phyloP scores from a whole-genome alignment of 2,113 vertebrate species.

The Phylloscopus trochiloides region DNA sequence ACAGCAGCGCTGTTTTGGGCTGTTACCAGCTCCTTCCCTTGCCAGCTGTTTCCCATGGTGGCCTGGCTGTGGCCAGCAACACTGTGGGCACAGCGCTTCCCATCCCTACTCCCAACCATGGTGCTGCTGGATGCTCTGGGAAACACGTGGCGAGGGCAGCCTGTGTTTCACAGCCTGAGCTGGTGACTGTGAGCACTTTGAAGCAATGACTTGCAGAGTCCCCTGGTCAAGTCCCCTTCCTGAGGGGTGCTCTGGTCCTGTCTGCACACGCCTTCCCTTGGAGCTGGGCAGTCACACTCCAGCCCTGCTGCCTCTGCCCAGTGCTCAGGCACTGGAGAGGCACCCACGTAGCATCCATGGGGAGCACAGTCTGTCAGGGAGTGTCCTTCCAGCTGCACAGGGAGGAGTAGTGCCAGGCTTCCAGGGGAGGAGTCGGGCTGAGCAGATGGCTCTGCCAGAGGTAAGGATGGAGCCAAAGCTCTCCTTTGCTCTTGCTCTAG shows the following conservation, averaged over 20 bases:
- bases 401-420: not conserved
- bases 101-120: rapidly evolving
- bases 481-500: not conserved
- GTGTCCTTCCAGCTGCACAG: not conserved
- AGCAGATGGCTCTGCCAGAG: not conserved
- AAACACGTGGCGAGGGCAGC: rapidly evolving
- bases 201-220: not conserved
- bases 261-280: not conserved
- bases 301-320: not conserved
- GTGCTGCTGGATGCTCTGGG: not conserved
- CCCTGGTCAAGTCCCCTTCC: not conserved
- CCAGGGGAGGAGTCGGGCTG: rapidly evolving
- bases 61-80: not conserved
- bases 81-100: not conserved
- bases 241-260: not conserved
- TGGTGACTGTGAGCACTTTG: not conserved
- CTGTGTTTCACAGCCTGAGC: not conserved
- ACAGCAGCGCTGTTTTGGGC: not conserved
- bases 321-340: not conserved
- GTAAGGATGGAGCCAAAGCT: not conserved
- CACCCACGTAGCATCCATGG: not conserved
- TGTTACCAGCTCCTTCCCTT: not conserved
- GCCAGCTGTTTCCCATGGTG: not conserved
- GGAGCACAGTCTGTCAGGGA: not conserved
- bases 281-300: rapidly evolving